Evolutionary conservation across 2,113 vertebrate genomes (phyloP).

Genomic region (Archilochus colubris): DNA sequence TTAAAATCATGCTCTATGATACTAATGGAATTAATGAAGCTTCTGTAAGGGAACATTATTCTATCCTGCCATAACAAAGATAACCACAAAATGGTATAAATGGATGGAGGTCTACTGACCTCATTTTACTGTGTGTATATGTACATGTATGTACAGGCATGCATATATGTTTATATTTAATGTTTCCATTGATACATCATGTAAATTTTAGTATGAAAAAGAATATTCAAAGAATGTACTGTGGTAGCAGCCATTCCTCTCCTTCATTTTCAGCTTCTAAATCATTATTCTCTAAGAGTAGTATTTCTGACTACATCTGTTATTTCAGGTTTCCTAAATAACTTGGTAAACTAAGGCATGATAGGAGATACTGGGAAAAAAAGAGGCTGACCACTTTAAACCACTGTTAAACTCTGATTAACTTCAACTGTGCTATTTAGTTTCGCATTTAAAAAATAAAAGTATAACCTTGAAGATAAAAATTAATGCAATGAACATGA

Average conservation of each 20-base stretch:
- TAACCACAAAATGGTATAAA: neutral
- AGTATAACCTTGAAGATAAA: neutral
- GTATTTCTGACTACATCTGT: neutral
- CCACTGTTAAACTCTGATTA: neutral
- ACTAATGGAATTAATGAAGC: neutral
- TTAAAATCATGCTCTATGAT: neutral
- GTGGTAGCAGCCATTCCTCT: neutral
- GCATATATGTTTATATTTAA: accelerated
- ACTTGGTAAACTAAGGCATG: accelerated
- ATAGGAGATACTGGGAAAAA: neutral
- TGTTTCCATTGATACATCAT: too few relatives aligned
- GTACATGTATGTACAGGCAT: neutral
- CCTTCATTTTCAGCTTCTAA: neutral
- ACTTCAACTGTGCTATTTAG: neutral
- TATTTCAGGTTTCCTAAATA: neutral
- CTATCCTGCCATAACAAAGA: neutral
- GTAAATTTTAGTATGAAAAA: neutral
- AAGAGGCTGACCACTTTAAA: neutral
- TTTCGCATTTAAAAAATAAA: neutral
- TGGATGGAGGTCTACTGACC: neutral
- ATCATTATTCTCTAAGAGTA: neutral
- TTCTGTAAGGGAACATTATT: neutral
- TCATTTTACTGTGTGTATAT: accelerated
- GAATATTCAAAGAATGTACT: neutral
- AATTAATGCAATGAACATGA: neutral